Evolutionary conservation across 35 echinoderm and acorn worm species (phyloP).

Genomic region (Acanthaster planci): DNA sequence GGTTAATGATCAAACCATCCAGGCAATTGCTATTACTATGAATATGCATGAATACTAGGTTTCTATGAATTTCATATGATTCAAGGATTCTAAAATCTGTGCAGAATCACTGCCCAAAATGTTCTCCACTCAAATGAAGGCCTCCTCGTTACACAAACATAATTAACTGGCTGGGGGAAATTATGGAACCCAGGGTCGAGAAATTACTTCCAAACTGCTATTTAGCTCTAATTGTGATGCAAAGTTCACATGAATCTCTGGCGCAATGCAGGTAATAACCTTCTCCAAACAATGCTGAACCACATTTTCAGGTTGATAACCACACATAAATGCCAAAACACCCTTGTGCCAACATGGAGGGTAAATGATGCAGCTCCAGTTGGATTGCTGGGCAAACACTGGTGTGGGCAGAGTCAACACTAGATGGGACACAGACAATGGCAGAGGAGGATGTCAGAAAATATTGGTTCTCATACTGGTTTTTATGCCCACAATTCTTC

Average conservation of each 20-base stretch:
- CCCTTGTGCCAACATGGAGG: neutral
- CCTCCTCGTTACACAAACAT: no score
- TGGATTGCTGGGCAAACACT: conserved; percentile 1
- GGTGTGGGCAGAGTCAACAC: neutral
- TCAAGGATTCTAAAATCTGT: no score
- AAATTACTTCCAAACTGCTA: no score
- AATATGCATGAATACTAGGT: no score
- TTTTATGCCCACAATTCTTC: neutral
- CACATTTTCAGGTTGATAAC: conserved; percentile 13
- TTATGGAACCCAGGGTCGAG: no score
- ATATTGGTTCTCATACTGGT: neutral
- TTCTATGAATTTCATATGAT: no score
- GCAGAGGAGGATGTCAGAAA: neutral
- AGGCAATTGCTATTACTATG: no score
- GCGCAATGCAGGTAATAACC: neutral
- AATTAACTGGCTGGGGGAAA: no score
- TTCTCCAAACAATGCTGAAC: conserved; percentile 11
- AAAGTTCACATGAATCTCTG: neutral
- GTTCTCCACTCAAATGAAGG: no score
- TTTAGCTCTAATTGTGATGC: neutral
- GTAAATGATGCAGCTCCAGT: neutral
- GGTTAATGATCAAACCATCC: no score
- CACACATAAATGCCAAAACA: conserved; percentile 2
- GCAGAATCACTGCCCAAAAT: no score
- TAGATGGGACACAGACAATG: neutral